phyloP scores from a whole-genome alignment of 2,888 invertebrate species.

The Drosophila falleni region DNA sequence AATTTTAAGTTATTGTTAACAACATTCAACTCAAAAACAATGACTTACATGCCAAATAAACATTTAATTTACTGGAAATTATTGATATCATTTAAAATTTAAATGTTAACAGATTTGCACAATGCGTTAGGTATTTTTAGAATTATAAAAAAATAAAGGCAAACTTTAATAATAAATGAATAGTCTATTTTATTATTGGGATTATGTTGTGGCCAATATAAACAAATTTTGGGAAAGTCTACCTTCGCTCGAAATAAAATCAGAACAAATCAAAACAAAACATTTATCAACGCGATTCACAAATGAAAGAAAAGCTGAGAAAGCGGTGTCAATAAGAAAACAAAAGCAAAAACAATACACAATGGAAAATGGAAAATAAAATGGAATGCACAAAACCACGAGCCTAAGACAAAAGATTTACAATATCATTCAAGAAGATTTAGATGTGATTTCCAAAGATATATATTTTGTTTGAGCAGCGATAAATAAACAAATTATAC shows the following conservation, averaged over 20 bases:
- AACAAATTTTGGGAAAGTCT: constrained; percentile 42
- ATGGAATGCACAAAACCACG: constrained; percentile 63
- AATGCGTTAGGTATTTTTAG: neutral
- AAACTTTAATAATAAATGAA: constrained; percentile 14
- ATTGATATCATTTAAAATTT: neutral
- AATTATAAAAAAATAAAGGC: neutral
- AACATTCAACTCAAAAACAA: neutral
- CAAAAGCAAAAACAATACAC: constrained; percentile 33
- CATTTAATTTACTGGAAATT: no score
- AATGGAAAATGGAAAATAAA: constrained; percentile 32
- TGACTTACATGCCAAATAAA: no score
- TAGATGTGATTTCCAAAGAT: constrained; percentile 80
- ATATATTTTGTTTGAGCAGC: constrained; percentile 81
- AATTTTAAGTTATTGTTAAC: neutral
- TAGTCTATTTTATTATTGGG: constrained; percentile 52
- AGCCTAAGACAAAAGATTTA: constrained; percentile 80
- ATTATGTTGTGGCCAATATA: constrained; percentile 46
- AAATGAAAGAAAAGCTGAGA: constrained; percentile 27
- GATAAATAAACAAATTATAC: constrained; percentile 81
- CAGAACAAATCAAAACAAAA: constrained; percentile 80
- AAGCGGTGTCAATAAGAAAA: constrained; percentile 40
- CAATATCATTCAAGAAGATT: constrained; percentile 82
- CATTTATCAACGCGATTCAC: constrained; percentile 76
- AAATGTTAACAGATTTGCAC: neutral
- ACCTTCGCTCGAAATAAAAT: constrained; percentile 66